Base-by-base conservation (phyloP, 2,797 vertebrate species). In the Clarias pachynema region DNA sequence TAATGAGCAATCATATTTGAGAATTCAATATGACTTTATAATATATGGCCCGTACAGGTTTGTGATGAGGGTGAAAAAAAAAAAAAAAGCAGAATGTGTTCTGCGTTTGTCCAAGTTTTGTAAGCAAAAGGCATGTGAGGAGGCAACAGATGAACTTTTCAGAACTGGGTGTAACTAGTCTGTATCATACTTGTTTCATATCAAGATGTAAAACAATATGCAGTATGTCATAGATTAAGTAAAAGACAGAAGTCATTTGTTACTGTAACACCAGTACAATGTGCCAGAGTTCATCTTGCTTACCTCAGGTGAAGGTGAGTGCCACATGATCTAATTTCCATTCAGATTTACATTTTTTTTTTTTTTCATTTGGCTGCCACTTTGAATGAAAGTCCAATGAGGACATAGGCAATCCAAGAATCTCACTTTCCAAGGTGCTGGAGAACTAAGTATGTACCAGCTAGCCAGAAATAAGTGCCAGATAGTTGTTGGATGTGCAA, bases 331-430 rank as follows among this genome's bases (percentile, higher is more conserved):
- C 78, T 16, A 60, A 79, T 79, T 79, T 65, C 5, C 78, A 40
- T 79, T 63, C 37, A 44, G 59, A 79, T 79, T 79, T 79, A 16
- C 37, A 79, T 79, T 26, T 79, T 15, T 62, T 34, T 34, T 31
- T 53, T 24, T 63, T 63, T 63, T 79, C 34, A 79, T 77, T 77
- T 77, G 53, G 24, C 59, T 44, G 77, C 15, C 57, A 26, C 34
- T 79, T 79, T 44, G 37, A 24, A 79, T 63, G 63, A 26, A 77
- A 44, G 59, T 63, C 3, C 59, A 44, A 12, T 44, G 78, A 44
- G 78, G 59, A 62, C 12, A 0, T 40, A 40, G 18, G 26, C 37
- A 44, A 44, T 18, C 37, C 77, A 62, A 16, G 3, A 22, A 26
- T 31, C 26, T 31, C 4, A 63, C 8, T 20, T 12, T 60, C 15